Conservation (phyloP, 2,797 vertebrate species). For the Chaunax sp. region DNA sequence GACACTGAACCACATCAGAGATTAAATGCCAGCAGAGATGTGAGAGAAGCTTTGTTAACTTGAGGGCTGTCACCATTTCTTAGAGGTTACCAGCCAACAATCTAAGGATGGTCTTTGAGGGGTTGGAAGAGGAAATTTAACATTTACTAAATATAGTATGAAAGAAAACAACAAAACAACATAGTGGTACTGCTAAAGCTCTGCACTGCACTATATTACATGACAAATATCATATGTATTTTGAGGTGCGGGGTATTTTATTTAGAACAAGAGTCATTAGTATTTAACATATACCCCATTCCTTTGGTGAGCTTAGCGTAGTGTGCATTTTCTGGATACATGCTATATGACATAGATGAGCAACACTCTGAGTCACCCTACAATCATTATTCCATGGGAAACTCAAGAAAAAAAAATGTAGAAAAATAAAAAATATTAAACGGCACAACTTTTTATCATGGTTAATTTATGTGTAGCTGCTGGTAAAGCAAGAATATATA, state of each 20-base stretch:
- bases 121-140: neutral
- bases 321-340: too few species aligned
- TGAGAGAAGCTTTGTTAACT: slow-evolving; percentile 13
- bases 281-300: too few species aligned
- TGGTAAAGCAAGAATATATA: too few species aligned
- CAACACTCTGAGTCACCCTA: too few species aligned
- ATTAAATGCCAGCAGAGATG: slow-evolving; percentile 25
- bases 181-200: neutral
- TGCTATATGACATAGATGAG: too few species aligned
- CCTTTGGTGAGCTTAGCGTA: too few species aligned
- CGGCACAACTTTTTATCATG: too few species aligned
- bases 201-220: neutral
- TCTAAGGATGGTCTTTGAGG: neutral
- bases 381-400: too few species aligned
- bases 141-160: neutral
- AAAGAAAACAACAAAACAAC: neutral
- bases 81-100: neutral
- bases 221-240: neutral
- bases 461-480: too few species aligned
- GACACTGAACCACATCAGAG: slow-evolving; percentile 6
- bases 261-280: slow-evolving; percentile 6
- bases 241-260: neutral
- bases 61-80: slow-evolving; percentile 8
- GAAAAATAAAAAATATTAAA: too few species aligned
- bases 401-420: too few species aligned